Percentiles rank a stretch among this genome's conserved stretches.
Evolutionary conservation across 2,113 vertebrate genomes (phyloP).

Genomic region (Notarius quadriscutis): DNA sequence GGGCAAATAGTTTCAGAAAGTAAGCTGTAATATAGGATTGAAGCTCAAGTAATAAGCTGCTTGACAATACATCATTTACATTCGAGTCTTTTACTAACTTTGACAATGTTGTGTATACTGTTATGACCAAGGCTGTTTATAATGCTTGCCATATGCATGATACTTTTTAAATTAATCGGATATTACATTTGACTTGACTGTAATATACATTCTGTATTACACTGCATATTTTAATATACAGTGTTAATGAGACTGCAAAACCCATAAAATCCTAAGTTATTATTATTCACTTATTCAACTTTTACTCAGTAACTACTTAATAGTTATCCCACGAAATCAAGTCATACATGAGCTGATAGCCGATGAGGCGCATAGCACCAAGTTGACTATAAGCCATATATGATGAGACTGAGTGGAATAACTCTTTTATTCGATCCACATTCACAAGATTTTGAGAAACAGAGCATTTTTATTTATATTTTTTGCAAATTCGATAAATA

Average conservation of each 20-base stretch:
- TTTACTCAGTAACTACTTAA: background rate
- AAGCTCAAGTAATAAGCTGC: conserved; percentile 2
- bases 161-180: background rate
- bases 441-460: too few species aligned
- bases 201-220: background rate
- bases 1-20: conserved; percentile 15
- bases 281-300: background rate
- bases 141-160: background rate
- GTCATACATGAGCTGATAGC: too few species aligned
- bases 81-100: background rate
- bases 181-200: background rate
- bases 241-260: background rate
- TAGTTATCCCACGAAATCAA: too few species aligned
- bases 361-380: too few species aligned
- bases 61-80: background rate
- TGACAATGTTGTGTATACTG: background rate
- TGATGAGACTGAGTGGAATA: too few species aligned
- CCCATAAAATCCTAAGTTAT: background rate
- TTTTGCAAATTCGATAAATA: too few species aligned
- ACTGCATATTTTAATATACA: background rate
- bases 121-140: background rate
- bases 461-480: too few species aligned
- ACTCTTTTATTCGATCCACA: too few species aligned
- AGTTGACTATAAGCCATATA: too few species aligned
- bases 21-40: background rate